These are phyloP conservation scores for Nasonia vitripennis DNA, from an alignment of 1,140 invertebrate genomes.

Conservation along the genomic window DNA sequence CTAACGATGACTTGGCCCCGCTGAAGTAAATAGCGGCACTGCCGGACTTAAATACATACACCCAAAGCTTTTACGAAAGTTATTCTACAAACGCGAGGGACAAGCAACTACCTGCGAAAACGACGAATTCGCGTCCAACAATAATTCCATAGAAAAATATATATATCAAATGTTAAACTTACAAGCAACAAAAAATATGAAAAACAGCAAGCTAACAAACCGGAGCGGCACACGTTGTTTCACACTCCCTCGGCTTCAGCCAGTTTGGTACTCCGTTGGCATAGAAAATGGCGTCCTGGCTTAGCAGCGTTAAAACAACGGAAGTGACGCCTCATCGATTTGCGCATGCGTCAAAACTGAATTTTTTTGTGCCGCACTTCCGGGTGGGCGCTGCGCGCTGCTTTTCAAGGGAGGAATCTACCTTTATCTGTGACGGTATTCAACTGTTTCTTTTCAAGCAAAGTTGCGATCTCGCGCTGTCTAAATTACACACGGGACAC, in stretches of 20 bases:
- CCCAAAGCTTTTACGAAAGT: background rate
- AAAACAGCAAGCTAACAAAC: background rate
- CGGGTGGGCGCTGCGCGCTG: too few species aligned
- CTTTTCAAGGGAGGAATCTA: too few species aligned
- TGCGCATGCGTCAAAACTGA: background rate
- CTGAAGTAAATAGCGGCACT: too few species aligned
- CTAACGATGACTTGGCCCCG: too few species aligned
- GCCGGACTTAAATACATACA: background rate
- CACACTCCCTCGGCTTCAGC: background rate
- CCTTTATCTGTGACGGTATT: too few species aligned
- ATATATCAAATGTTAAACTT: background rate
- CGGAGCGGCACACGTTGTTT: background rate
- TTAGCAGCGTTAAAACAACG: background rate
- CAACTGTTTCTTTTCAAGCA: too few species aligned
- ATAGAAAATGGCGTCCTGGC: slow-evolving; percentile 2
- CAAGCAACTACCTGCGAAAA: background rate
- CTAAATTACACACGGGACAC: too few species aligned
- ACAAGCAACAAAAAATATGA: background rate
- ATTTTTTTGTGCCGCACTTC: background rate
- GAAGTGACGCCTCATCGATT: background rate
- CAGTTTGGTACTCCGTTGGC: background rate
- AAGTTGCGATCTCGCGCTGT: too few species aligned
- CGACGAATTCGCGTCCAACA: background rate
- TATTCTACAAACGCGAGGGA: background rate
- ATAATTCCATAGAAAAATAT: background rate